Percentiles rank a stretch among this genome's conserved stretches.
phyloP scores from a whole-genome alignment of 1,140 invertebrate genomes.

The Trigoniulus corallinus region DNA sequence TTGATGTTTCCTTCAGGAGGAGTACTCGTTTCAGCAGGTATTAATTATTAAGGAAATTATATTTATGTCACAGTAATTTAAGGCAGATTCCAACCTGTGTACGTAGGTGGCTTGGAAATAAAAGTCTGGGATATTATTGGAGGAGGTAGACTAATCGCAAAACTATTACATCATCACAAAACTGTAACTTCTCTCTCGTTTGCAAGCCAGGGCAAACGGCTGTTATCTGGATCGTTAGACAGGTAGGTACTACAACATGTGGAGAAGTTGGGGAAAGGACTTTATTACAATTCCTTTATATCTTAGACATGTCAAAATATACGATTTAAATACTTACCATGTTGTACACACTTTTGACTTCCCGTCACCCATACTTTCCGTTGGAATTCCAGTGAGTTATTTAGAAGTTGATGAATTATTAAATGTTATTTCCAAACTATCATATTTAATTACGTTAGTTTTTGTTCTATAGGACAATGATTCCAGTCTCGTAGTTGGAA shows the following conservation, averaged over 20 bases:
- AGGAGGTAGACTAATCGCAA: conserved; percentile 62
- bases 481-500: conserved; percentile 68
- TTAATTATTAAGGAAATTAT: conserved; percentile 6
- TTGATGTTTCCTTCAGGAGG: conserved; percentile 76
- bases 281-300: conserved; percentile 5
- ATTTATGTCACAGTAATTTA: not conserved
- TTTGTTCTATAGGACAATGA: conserved; percentile 35
- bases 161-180: conserved; percentile 77
- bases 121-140: conserved; percentile 84
- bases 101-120: conserved; percentile 68
- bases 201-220: conserved; percentile 55
- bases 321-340: conserved; percentile 71
- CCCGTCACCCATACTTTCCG: conserved; percentile 73
- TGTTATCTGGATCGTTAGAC: conserved; percentile 81
- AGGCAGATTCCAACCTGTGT: conserved; percentile 3
- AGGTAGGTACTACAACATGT: conserved; percentile 24
- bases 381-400: conserved; percentile 58
- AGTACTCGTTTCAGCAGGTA: conserved; percentile 74
- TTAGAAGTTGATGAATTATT: too few species aligned
- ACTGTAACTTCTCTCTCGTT: conserved; percentile 70
- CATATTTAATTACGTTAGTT: conserved; percentile 3
- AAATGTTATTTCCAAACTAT: conserved; percentile 1
- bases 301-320: conserved; percentile 72
- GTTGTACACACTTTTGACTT: conserved; percentile 75
- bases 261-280: conserved; percentile 1